These are phyloP conservation scores for Muschampia plurimacula DNA, from an alignment of 2,888 invertebrate species.

Conservation along the genomic window DNA sequence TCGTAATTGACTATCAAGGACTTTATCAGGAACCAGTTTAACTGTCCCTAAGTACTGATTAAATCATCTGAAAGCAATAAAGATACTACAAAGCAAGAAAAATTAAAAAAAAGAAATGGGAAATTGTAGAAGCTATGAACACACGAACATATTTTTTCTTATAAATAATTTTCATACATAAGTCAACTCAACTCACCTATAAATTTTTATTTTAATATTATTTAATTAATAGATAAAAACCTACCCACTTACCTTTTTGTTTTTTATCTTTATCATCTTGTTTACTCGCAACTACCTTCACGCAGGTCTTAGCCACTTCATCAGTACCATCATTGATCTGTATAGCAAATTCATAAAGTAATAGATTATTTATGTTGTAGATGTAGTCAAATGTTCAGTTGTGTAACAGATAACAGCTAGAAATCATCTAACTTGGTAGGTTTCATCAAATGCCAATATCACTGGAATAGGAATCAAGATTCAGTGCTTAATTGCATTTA, in stretches of 20 bases:
- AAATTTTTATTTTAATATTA: neutral
- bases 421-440: neutral
- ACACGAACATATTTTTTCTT: slow-evolving; percentile 58
- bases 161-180: neutral
- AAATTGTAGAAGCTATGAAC: slow-evolving; percentile 73
- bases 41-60: neutral
- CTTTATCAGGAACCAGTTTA: no score
- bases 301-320: slow-evolving; percentile 59
- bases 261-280: slow-evolving; percentile 49
- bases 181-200: neutral
- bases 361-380: neutral
- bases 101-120: neutral
- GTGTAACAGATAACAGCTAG: neutral
- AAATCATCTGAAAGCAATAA: neutral
- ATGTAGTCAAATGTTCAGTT: no score
- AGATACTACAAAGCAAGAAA: slow-evolving; percentile 2
- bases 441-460: no score
- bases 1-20: neutral
- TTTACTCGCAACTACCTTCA: slow-evolving; percentile 66
- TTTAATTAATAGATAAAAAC: slow-evolving; percentile 19
- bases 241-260: slow-evolving; percentile 38
- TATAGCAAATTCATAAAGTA: slow-evolving; percentile 30
- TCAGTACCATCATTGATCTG: slow-evolving; percentile 70
- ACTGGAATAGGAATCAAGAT: no score
- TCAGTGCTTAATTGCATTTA: no score